These are phyloP conservation scores for Delphinus delphis DNA, from an alignment of 2,113 vertebrate genomes.

Conservation along the genomic window DNA sequence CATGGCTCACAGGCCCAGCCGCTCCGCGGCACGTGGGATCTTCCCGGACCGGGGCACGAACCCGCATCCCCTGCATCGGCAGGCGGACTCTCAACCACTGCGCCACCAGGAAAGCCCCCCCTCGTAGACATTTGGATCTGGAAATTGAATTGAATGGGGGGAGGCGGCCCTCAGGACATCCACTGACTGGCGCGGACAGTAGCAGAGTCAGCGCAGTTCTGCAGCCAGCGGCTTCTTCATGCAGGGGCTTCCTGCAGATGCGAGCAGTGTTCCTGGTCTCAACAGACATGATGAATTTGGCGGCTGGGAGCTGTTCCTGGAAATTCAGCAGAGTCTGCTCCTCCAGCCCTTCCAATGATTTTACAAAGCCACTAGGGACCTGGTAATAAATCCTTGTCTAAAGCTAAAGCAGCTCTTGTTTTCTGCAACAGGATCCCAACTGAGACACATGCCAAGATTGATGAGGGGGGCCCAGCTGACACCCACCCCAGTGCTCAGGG, in stretches of 20 bases:
- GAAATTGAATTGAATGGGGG: slow-evolving; percentile 35
- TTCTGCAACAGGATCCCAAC: neutral
- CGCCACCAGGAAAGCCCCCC: no score
- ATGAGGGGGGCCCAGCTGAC: neutral
- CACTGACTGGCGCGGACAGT: neutral
- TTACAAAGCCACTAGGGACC: neutral
- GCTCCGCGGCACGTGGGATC: no score
- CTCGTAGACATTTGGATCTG: neutral
- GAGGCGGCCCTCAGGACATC: neutral
- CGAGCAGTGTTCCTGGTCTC: neutral
- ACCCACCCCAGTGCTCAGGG: neutral
- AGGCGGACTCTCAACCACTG: no score
- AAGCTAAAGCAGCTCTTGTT: neutral
- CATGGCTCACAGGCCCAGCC: no score
- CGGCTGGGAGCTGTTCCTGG: slow-evolving; percentile 9
- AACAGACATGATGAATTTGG: neutral
- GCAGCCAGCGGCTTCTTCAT: neutral
- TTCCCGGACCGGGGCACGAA: no score
- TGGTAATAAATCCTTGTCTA: slow-evolving; percentile 47
- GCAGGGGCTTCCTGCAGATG: neutral
- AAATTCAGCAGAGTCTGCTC: slow-evolving; percentile 42
- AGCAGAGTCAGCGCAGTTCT: neutral
- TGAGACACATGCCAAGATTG: neutral
- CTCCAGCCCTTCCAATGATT: slow-evolving; percentile 18
- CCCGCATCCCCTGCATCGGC: no score